These are phyloP conservation scores for Mormyrus iriodes DNA, from an alignment of 2,113 vertebrate species.

Conservation along the genomic window DNA sequence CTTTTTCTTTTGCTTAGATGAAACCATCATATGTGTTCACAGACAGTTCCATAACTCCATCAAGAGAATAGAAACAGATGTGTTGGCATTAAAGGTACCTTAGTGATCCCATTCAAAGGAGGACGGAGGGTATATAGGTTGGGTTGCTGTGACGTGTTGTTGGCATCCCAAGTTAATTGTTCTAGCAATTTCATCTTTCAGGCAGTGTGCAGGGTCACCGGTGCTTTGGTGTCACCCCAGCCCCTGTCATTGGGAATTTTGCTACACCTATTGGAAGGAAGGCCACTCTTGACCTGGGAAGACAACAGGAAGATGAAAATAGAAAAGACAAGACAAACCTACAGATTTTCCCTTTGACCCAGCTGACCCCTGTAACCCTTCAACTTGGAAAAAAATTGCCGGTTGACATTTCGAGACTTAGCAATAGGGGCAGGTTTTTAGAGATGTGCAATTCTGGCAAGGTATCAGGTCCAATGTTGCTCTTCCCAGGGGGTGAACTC, in stretches of 20 bases:
- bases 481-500: not conserved
- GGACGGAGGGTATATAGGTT: slow-evolving; percentile 15
- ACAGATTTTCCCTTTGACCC: slow-evolving; percentile 21
- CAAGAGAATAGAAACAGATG: not conserved
- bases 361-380: slow-evolving; percentile 19
- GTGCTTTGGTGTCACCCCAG: not conserved
- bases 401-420: slow-evolving; percentile 29
- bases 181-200: slow-evolving; percentile 21
- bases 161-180: slow-evolving; percentile 32
- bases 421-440: slow-evolving; percentile 10
- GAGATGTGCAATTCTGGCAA: not conserved
- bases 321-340: slow-evolving; percentile 29
- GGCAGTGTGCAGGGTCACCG: slow-evolving; percentile 16
- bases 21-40: not conserved
- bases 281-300: slow-evolving; percentile 25
- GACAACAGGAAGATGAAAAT: slow-evolving; percentile 29
- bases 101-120: not conserved
- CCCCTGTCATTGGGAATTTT: slow-evolving; percentile 24
- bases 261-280: slow-evolving; percentile 16
- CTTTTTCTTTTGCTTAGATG: not conserved
- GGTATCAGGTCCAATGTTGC: not conserved
- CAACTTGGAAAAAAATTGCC: slow-evolving; percentile 11
- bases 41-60: not conserved
- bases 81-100: not conserved
- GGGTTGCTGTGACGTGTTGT: slow-evolving; percentile 18